Evolutionary conservation across 1,140 invertebrate genomes (phyloP).

Genomic region (Maniola jurtina): DNA sequence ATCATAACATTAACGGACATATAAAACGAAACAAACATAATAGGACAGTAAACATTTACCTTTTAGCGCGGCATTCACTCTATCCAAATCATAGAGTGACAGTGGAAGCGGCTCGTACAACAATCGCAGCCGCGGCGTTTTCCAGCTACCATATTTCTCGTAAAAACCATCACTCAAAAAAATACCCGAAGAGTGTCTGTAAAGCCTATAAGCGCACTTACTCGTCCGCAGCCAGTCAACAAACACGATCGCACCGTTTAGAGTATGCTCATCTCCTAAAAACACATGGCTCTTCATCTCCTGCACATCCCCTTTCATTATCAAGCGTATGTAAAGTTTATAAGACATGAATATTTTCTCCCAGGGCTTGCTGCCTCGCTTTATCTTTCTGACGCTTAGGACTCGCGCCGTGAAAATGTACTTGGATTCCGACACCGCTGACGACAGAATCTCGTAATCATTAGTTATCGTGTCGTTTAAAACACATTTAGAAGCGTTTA

Average conservation of each 20-base stretch:
- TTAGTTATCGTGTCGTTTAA: slow-evolving; percentile 75
- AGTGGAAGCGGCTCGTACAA: slow-evolving; percentile 71
- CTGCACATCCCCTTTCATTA: slow-evolving; percentile 68
- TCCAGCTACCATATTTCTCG: slow-evolving; percentile 50
- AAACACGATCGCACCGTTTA: slow-evolving; percentile 70
- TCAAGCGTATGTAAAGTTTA: slow-evolving; percentile 63
- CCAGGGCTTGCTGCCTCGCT: slow-evolving; percentile 53
- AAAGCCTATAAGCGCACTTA: slow-evolving; percentile 69
- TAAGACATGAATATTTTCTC: slow-evolving; percentile 68
- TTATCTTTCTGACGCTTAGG: slow-evolving; percentile 72
- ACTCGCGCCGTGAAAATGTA: slow-evolving; percentile 73
- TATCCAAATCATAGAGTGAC: slow-evolving; percentile 72
- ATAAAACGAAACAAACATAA: slow-evolving; percentile 58
- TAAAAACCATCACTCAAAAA: slow-evolving; percentile 71
- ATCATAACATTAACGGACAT: slow-evolving; percentile 36
- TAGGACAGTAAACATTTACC: slow-evolving; percentile 70
- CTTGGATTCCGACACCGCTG: slow-evolving; percentile 72
- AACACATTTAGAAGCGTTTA: slow-evolving; percentile 68
- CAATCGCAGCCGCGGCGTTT: slow-evolving; percentile 58
- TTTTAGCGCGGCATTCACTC: slow-evolving; percentile 74
- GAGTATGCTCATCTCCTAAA: slow-evolving; percentile 59
- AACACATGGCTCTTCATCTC: slow-evolving; percentile 61
- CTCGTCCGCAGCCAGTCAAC: slow-evolving; percentile 69
- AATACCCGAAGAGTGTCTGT: slow-evolving; percentile 73
- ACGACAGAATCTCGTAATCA: slow-evolving; percentile 75